phyloP scores from a whole-genome alignment of 2,797 vertebrate genomes.

The Coilia nasus region DNA sequence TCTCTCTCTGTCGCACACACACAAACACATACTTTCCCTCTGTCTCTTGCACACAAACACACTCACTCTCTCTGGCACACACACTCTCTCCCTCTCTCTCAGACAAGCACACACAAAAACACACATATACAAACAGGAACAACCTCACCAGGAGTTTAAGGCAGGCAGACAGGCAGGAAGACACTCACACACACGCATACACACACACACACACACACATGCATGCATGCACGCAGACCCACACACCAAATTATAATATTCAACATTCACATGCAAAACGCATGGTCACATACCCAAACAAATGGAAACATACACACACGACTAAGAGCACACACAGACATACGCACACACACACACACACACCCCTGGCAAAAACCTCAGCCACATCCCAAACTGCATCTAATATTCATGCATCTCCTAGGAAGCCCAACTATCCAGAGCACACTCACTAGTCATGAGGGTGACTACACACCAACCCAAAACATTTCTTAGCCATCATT shows the following conservation, averaged over 20 bases:
- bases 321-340: neutral
- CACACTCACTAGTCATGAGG: neutral
- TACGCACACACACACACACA: slow-evolving; percentile 12
- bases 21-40: neutral
- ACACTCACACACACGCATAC: neutral
- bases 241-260: neutral
- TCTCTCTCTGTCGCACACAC: neutral
- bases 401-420: neutral
- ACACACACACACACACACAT: neutral
- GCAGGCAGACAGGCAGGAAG: neutral
- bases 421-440: neutral
- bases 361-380: neutral
- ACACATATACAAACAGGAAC: neutral
- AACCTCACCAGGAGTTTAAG: neutral
- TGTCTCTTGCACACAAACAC: too few relatives aligned
- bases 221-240: neutral
- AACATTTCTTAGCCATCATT: too few relatives aligned
- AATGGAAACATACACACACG: neutral
- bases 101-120: neutral
- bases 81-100: neutral
- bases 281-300: neutral
- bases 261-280: neutral
- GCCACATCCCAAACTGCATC: neutral
- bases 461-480: neutral
- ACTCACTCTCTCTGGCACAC: neutral